Base-by-base conservation (phyloP, 2,888 invertebrate species). In the Agrenia bidenticulata region DNA sequence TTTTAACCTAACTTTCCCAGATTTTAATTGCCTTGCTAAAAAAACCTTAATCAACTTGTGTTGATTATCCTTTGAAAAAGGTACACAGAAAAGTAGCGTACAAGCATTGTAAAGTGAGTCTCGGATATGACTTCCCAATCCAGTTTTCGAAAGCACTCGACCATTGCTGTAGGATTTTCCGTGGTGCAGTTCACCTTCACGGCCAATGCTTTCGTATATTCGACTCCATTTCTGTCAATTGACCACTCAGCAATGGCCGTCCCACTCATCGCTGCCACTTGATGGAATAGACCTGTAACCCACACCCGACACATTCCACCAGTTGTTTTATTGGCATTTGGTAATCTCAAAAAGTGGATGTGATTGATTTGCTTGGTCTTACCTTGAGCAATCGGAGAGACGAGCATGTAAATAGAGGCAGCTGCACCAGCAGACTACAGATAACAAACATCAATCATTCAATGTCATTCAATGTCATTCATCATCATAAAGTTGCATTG, bases 231-330 rank as follows among this genome's bases (percentile, higher is more conserved):
- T 45, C 45, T 5, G 4, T 71, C 71, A 42, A 71, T 68, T 1
- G 66, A 66, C 71, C 71, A 71, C 37, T 71, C 71, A n/a, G 68
- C 64, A 37, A 68, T 53, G 4, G 71, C 62, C 37, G 42, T 62
- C 1, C 71, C 71, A 26, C 64, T 64, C 66, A 71, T 64, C 4
- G 66, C 64, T 9, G 66, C 56, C 13, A 71, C 66, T 24, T 45
- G 54, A 32, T 60, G 27, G 58, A 55, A 71, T 0, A 71, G 57
- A 19, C 71, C 63, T 63, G 19, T n/a, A 32, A 23, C 4, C 32
- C 4, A 32, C 11, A 32, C 32, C 32, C n/a, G n/a, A 32, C 4
- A 7, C 32, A 32, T 32, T 32, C 32, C n/a, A n/a, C n/a, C n/a
- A n/a, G n/a, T n/a, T n/a, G n/a, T n/a, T n/a, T n/a, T n/a, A n/a